Evolutionary conservation across 1,140 invertebrate genomes (phyloP), one percentile per base, ranked within the genome.

Genomic region (Cherax quadricarinatus): DNA sequence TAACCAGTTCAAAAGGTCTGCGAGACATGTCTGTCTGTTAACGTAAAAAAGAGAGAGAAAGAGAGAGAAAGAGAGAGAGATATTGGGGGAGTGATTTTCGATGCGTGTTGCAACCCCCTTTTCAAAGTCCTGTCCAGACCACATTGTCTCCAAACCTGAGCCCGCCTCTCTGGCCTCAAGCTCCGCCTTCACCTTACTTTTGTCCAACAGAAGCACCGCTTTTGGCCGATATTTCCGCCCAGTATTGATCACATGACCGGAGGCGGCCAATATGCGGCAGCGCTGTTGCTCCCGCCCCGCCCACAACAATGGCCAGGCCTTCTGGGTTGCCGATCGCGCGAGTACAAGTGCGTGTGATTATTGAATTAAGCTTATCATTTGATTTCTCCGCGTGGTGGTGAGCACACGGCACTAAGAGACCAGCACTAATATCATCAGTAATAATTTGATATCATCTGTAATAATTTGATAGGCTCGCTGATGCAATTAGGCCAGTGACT

Each of bases 371-470:
- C 90, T 92, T 94, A 94, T 94, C 93, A 94, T 94, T 94, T 94
- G 93, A 94, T 94, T 94, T 94, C 93, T 94, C 91, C 89, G 86
- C 93, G 91, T 90, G 93, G 91, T 94, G 91, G 93, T 94, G 93
- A 94, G 85, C 93, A 92, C 93, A 94, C 93, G 93, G 93, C 93
- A 91, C 92, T 93, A 90, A 91, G 91, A 92, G 85, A 92, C 92
- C 91, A 88, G 85, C 92, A 93, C 91, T 94, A 94, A 94, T 94
- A 94, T 93, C 93, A 94, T 94, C 93, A 93, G 79, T 94, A 94
- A 94, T 94, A 94, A 94, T 94, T 94, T 94, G 92, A 94, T 94
- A 94, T 94, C 91, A 94, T 94, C 93, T 93, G 91, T 94, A 94
- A 94, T 94, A 94, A 94, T 94, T 94, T 94, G 93, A 94, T 94